A percentile compares a stretch with the other conserved stretches of the same genome.
phyloP scores from a whole-genome alignment of 2,113 vertebrate genomes.

The Channa maculata region DNA sequence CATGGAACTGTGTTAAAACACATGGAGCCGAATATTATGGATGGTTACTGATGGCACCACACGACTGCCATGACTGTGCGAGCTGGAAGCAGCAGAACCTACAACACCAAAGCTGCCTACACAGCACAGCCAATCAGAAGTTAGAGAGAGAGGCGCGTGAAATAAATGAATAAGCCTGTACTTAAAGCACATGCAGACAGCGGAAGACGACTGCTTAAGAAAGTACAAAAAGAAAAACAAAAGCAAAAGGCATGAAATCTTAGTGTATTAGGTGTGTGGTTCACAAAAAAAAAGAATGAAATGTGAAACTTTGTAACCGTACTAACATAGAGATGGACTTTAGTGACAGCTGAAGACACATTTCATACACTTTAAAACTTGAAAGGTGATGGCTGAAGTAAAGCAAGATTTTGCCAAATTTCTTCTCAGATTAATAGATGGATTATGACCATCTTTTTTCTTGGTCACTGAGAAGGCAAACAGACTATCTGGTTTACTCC shows the following conservation, averaged over 20 bases:
- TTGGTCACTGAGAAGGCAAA: neutral
- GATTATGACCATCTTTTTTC: neutral
- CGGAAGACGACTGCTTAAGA: constrained; percentile 1
- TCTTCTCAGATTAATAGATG: neutral
- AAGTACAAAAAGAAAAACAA: constrained; percentile 9
- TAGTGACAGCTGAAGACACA: constrained; percentile 83
- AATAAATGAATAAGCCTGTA: neutral
- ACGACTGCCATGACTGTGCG: constrained; percentile 13
- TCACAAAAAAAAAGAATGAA: constrained; percentile 2
- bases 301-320: constrained; percentile 14
- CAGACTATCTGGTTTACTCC: constrained; percentile 74
- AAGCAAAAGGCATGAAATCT: constrained; percentile 12
- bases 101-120: constrained; percentile 29
- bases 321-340: constrained; percentile 34
- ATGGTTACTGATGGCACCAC: constrained; percentile 33
- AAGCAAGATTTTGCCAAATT: constrained; percentile 69
- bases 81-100: constrained; percentile 23
- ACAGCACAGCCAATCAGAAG: constrained; percentile 49
- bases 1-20: constrained; percentile 3
- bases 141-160: constrained; percentile 19
- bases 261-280: no score
- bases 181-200: constrained; percentile 56
- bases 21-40: constrained; percentile 47
- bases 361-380: constrained; percentile 65
- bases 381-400: constrained; percentile 61